Percentiles rank a stretch among this genome's conserved stretches.
Conservation (phyloP, 2,888 invertebrate genomes). For the Dolichopus griseipennis region DNA sequence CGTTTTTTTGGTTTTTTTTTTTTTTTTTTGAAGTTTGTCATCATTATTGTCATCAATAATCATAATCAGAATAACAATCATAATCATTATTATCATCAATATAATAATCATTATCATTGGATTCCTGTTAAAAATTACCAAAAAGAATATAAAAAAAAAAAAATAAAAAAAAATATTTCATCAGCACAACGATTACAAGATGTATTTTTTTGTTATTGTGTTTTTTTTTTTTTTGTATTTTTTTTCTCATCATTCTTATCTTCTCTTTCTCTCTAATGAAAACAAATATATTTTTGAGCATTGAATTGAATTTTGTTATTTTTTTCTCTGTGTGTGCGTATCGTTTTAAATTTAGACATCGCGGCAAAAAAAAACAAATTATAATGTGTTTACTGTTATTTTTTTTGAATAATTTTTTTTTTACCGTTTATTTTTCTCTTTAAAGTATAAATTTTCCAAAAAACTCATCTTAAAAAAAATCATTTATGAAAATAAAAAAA, state of each 20-base stretch:
- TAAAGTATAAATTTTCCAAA: no score
- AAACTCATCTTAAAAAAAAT: not conserved
- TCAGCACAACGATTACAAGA: no score
- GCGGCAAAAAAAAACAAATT: not conserved
- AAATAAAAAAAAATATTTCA: no score
- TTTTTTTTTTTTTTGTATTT: no score
- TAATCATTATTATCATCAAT: not conserved
- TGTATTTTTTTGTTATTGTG: no score
- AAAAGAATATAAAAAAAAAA: no score
- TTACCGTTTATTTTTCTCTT: not conserved
- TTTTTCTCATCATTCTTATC: no score
- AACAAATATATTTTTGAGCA: not conserved
- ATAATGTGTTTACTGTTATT: not conserved
- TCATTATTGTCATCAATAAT: slow-evolving; percentile 1
- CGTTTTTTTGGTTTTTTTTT: no score
- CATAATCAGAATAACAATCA: not conserved
- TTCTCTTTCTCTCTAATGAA: no score
- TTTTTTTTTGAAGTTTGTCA: not conserved
- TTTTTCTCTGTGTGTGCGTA: not conserved
- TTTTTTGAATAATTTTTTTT: not conserved
- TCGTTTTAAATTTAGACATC: slow-evolving; percentile 1
- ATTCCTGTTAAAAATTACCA: no score
- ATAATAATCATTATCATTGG: no score
- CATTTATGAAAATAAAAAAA: not conserved
- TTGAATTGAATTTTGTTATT: not conserved